Percentiles rank a stretch among this genome's conserved stretches.
These are phyloP conservation scores for Oligia strigilis DNA, from an alignment of 2,888 invertebrate species.

Conservation along the genomic window DNA sequence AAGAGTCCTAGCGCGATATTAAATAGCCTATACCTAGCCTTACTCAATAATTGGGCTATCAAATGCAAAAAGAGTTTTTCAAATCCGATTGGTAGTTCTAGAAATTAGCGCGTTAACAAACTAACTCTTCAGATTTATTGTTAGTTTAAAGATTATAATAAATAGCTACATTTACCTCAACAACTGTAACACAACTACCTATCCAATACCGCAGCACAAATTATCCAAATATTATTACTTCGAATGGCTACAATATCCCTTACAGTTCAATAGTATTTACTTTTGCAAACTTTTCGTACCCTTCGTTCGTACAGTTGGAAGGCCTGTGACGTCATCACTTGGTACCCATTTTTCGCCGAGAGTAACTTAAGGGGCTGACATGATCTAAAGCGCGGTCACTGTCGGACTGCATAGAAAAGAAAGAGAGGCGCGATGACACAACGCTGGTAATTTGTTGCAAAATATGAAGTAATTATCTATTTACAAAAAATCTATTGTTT, in stretches of 20 bases:
- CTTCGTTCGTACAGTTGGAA: constrained; percentile 13
- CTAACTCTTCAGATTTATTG: too few relatives aligned
- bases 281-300: constrained; percentile 15
- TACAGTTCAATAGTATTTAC: constrained; percentile 22
- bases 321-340: constrained; percentile 46
- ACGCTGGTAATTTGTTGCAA: too few relatives aligned
- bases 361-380: constrained; percentile 53
- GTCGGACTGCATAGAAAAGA: too few relatives aligned
- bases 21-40: too few relatives aligned
- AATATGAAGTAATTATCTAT: too few relatives aligned
- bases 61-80: too few relatives aligned
- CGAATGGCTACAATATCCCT: constrained; percentile 12
- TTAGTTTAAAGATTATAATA: not conserved
- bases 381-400: too few relatives aligned
- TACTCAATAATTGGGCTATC: too few relatives aligned
- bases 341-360: constrained; percentile 38
- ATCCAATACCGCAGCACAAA: constrained; percentile 10
- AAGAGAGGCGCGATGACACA: too few relatives aligned
- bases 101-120: not conserved
- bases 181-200: not conserved
- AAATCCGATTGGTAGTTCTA: too few relatives aligned
- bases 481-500: too few relatives aligned
- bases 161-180: not conserved
- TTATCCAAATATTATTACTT: constrained; percentile 21
- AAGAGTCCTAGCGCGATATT: too few relatives aligned